Base-by-base conservation (phyloP, 2,113 vertebrate genomes). In the Geothlypis trichas region DNA sequence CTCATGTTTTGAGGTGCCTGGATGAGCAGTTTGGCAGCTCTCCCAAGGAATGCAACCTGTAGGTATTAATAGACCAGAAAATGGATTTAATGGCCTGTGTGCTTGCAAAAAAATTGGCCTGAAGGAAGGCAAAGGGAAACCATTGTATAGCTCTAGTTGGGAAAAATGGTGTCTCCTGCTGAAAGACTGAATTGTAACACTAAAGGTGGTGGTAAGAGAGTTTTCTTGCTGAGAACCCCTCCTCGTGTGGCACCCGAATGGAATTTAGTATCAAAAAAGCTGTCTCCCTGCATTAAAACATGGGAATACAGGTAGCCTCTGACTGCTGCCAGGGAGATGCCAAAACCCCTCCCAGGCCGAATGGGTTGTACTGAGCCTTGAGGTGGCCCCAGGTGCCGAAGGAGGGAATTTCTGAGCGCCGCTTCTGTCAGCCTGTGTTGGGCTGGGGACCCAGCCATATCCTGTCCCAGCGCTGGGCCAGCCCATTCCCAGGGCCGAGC, bases 21-120 rank as follows among this genome's bases (percentile, higher is more conserved):
- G 27, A 5, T 22, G 67, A 79, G 33, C 2, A 2, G n/a, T 54
- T 89, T 96, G 91, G 77, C 89, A 72, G 62, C 58, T 78, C 33
- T 24, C 16, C 54, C 2, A 3, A 49, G 54, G 62, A 87, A 94
- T 22, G 67, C 18, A 28, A 41, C 49, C 41, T 22, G 0, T 27
- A 51, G 22, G 28, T 94, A 83, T 89, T 85, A 90, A 94, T 83
- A 87, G 91, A 87, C 20, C 54, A 69, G 74, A 79, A 72, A 82
- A 72, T 13, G 13, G 74, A 82, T 91, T 96, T 78, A 57, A 49
- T 92, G 69, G 5, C 59, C 44, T 84, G 15, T 49, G 35, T 87
- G 75, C 81, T 80, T 84, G 52, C 6, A 19, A 74, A 81, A 84
- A 31, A 9, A 3, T 73, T 82, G 85, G 62, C 77, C 62, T 82